Evolutionary conservation across 2,888 invertebrate genomes (phyloP), one percentile per base, ranked within the genome.

Genomic region (Melanargia galathea): DNA sequence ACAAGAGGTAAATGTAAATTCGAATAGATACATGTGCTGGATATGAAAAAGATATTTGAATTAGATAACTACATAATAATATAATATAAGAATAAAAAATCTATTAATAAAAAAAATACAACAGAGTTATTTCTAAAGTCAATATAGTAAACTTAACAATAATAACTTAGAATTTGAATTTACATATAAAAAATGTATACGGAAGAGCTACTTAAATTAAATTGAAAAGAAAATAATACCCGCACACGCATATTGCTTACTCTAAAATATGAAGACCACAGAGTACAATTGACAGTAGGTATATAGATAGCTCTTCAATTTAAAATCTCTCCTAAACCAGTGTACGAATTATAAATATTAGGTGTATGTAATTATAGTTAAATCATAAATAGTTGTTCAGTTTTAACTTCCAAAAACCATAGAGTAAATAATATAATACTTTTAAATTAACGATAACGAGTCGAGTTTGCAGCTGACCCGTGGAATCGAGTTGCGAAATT

Each of bases 401-500:
- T 16, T 43, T 16, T 43, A 16, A 1, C 43, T 18, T 43, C 18
- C 18, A 43, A 8, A 18, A 16, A 43, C 18, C 16, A 18, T 43
- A 16, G 8, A 43, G 7, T 35, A 35, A 35, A 35, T 13, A 11
- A 35, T 13, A 35, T 35, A 13, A 35, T 13, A 13, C 35, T 2
- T 48, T 35, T 73, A 71, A 33, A 72, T 73, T 58, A 70, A 71
- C 71, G 71, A 55, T 46, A 16, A 56, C 18, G 56, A 45, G 10
- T 49, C 70, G 73, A 70, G 70, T 70, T 71, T 77, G 74, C 75
- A 77, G 78, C 79, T 80, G 78, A 80, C 75, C 74, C 74, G 68
- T 80, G 82, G 78, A 80, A 81, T 80, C 77, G 81, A 83, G 82
- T 84, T 84, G 84, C 85, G 80, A 72, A 62, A 57, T 18, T 33